Conservation (phyloP, 2,888 invertebrate species). For the Netelia melanura region DNA sequence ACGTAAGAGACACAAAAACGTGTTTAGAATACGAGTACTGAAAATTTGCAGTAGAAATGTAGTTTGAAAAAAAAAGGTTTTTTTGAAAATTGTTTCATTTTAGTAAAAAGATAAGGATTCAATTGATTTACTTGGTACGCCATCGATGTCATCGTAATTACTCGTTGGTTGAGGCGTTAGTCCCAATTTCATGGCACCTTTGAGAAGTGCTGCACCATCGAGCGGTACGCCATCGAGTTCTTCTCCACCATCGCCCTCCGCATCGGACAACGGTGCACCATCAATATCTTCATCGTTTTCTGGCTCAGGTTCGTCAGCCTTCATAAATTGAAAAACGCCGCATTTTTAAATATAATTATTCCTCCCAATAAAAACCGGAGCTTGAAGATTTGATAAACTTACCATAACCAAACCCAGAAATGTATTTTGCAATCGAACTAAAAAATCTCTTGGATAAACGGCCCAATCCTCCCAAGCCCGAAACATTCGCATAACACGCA, state of each 20-base stretch:
- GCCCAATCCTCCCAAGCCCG: conserved; percentile 99
- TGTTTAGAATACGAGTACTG: no score
- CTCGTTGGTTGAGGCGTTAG: conserved; percentile 82
- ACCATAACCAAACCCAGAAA: conserved; percentile 92
- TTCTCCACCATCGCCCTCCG: conserved; percentile 85
- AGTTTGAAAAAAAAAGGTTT: background rate
- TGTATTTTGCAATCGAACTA: conserved; percentile 94
- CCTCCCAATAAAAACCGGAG: background rate
- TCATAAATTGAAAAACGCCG: background rate
- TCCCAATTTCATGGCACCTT: conserved; percentile 88
- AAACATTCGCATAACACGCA: conserved; percentile 94
- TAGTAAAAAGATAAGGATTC: background rate
- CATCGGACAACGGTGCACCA: conserved; percentile 88
- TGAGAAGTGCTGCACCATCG: conserved; percentile 93
- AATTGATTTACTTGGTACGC: conserved; percentile 86
- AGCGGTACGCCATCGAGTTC: conserved; percentile 89
- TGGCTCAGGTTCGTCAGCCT: conserved; percentile 80
- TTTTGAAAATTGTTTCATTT: no score
- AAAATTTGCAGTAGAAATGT: background rate
- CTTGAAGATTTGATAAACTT: conserved; percentile 55
- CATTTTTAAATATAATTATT: background rate
- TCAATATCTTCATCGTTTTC: conserved; percentile 89
- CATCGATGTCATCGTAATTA: conserved; percentile 89
- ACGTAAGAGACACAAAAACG: conserved; percentile 68
- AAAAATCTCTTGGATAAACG: conserved; percentile 96